Percentiles rank a stretch among this genome's conserved stretches.
These are phyloP conservation scores for Hassar affinis DNA, from an alignment of 2,113 vertebrate genomes.

Conservation along the genomic window DNA sequence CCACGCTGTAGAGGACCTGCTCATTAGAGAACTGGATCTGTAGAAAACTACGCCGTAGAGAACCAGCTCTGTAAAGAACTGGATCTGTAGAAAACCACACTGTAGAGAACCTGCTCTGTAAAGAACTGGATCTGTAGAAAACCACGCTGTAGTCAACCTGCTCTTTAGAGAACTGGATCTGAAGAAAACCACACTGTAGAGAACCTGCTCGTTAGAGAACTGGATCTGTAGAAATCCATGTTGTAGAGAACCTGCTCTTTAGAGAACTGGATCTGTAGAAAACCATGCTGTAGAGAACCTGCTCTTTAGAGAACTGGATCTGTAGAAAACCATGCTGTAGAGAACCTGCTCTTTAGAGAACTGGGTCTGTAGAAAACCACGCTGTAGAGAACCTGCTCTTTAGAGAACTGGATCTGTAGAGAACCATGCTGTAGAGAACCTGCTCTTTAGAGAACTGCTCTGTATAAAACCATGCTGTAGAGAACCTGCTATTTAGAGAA, in stretches of 20 bases:
- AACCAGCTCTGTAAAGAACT: not conserved
- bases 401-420: not conserved
- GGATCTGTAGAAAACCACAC: not conserved
- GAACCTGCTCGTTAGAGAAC: not conserved
- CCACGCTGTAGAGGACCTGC: not conserved
- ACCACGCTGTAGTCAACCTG: too few relatives aligned
- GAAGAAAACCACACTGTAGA: not conserved
- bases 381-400: too few relatives aligned
- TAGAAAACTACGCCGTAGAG: too few relatives aligned
- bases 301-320: not conserved
- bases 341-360: not conserved
- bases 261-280: not conserved
- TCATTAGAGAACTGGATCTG: not conserved
- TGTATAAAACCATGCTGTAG: not conserved
- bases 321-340: not conserved
- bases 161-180: not conserved
- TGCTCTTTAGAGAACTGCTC: not conserved
- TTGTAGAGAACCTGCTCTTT: not conserved
- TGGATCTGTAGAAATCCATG: too few relatives aligned
- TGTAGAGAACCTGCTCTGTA: not conserved
- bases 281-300: not conserved
- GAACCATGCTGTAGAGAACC: too few relatives aligned
- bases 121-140: not conserved
- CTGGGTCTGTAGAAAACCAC: too few relatives aligned
- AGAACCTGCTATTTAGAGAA: not conserved